Base-by-base conservation (phyloP, 2,888 invertebrate genomes). In the Chrysolina oricalcia region DNA sequence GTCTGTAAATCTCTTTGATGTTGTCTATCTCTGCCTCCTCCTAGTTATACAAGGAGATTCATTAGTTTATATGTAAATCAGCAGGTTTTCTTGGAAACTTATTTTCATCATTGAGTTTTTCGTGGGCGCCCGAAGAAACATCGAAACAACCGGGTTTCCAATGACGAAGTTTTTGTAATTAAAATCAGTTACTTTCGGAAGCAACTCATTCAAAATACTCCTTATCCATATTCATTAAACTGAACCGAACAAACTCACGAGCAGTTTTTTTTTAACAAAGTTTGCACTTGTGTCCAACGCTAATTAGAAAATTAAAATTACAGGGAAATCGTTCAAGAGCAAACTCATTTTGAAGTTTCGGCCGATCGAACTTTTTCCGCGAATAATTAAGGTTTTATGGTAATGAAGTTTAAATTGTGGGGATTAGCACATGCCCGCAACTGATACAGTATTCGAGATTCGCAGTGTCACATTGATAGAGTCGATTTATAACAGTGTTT, bases 261-360 rank as follows among this genome's bases (percentile, higher is more conserved):
- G 53, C 13, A 53, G 53, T 19, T 53, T 53, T 53, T 53, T 11
- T 21, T 11, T 10, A 53, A 15, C 53, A 53, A 73, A 73, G 43
- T 69, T 63, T 66, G 40, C 53, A 35, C 62, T 21, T 50, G 62
- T 62, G 23, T 27, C 74, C 70, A 27, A 43, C 63, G 70, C 65
- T 74, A 70, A 70, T 70, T 70, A 59, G 40, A 27, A 65, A 48
- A 74, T 74, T 70, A 74, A 74, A 70, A 74, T 74, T 70, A 62
- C 74, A 66, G 62, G 13, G 53, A 74, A 74, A 66, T 70, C 70
- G 65, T 69, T 73, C 66, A 70, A 59, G 66, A 74, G 65, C 70
- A 62, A 74, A 74, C 66, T 65, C 70, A 66, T 74, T 74, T 70
- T 43, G 70, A 70, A 66, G 48, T 74, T 74, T 70, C 70, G 70